Evolutionary conservation across 2,888 invertebrate species (phyloP).

Genomic region (Andrena flavipes): DNA sequence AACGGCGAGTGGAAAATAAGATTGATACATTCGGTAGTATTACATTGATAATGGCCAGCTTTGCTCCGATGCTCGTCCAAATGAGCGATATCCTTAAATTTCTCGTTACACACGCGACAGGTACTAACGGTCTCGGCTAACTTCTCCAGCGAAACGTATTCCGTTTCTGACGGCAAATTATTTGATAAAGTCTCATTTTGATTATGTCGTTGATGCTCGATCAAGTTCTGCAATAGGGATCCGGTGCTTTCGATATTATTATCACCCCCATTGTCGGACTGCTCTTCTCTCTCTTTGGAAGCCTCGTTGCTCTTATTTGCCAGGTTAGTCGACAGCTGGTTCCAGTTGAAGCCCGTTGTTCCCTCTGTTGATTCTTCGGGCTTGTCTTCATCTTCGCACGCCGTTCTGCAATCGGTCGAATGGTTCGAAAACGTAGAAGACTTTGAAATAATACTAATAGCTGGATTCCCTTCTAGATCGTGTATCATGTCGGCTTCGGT

Average conservation of each 20-base stretch:
- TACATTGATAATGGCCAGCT: constrained; percentile 87
- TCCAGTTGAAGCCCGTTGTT: constrained; percentile 78
- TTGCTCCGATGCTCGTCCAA: constrained; percentile 86
- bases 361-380: constrained; percentile 51
- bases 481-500: constrained; percentile 73
- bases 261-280: constrained; percentile 68
- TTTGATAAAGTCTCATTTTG: constrained; percentile 75
- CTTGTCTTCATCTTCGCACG: constrained; percentile 59
- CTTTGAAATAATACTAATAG: constrained; percentile 74
- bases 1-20: constrained; percentile 78
- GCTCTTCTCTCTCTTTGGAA: constrained; percentile 68
- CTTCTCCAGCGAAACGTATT: constrained; percentile 89
- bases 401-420: constrained; percentile 46
- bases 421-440: constrained; percentile 70
- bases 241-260: constrained; percentile 74
- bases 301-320: constrained; percentile 67
- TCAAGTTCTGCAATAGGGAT: constrained; percentile 81
- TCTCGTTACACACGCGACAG: constrained; percentile 88
- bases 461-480: constrained; percentile 70
- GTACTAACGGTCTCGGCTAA: constrained; percentile 87
- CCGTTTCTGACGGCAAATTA: constrained; percentile 83
- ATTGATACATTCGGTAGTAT: constrained; percentile 81
- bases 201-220: constrained; percentile 79
- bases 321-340: constrained; percentile 73
- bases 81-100: constrained; percentile 86